These are phyloP conservation scores for Diachasma alloeum DNA, from an alignment of 1,140 invertebrate species.

Conservation along the genomic window DNA sequence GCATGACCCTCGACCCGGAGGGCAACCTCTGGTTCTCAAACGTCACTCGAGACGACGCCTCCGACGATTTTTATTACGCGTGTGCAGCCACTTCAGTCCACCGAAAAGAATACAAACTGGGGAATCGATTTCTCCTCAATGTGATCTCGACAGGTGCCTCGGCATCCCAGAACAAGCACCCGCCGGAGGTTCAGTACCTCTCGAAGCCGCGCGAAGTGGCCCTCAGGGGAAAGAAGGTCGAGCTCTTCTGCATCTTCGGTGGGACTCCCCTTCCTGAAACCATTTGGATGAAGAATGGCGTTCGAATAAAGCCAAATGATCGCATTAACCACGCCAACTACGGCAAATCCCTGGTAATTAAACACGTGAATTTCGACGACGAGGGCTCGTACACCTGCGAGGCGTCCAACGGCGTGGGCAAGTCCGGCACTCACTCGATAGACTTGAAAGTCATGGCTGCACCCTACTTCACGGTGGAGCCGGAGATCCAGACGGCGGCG, in stretches of 20 bases:
- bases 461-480: slow-evolving; percentile 93
- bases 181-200: slow-evolving; percentile 82
- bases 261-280: slow-evolving; percentile 87
- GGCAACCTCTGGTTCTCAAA: slow-evolving; percentile 95
- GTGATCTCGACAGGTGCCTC: slow-evolving; percentile 81
- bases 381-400: slow-evolving; percentile 89
- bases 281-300: slow-evolving; percentile 85
- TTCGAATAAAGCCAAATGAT: slow-evolving; percentile 73
- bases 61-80: slow-evolving; percentile 84
- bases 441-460: slow-evolving; percentile 81
- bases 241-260: slow-evolving; percentile 89
- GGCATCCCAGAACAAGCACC: slow-evolving; percentile 78
- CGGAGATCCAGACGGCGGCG: slow-evolving; percentile 86
- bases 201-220: slow-evolving; percentile 87
- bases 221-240: slow-evolving; percentile 80
- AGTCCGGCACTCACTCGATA: slow-evolving; percentile 85
- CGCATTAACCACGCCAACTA: slow-evolving; percentile 86
- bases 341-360: slow-evolving; percentile 90
- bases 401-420: slow-evolving; percentile 88
- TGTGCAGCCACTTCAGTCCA: slow-evolving; percentile 89
- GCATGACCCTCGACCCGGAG: slow-evolving; percentile 93
- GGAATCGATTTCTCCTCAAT: slow-evolving; percentile 81
- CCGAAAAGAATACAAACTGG: slow-evolving; percentile 90
- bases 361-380: slow-evolving; percentile 85
- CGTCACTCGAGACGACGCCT: slow-evolving; percentile 84